These are phyloP conservation scores for Amiota communis DNA, from an alignment of 2,888 invertebrate genomes.

Conservation along the genomic window DNA sequence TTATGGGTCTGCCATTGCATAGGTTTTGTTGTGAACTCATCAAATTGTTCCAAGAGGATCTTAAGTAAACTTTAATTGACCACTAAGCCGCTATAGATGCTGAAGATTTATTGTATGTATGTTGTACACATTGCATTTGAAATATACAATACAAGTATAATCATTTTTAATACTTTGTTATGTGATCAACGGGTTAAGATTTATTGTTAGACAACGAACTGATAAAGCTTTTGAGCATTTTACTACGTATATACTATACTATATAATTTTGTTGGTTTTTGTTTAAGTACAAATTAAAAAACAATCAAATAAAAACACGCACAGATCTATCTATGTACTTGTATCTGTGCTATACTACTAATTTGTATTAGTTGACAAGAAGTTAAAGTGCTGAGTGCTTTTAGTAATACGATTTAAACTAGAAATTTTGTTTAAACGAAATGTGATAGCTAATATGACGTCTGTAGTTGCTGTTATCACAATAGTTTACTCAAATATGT, in stretches of 20 bases:
- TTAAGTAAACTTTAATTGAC: constrained; percentile 23
- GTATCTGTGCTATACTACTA: background rate
- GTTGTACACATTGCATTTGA: too few relatives aligned
- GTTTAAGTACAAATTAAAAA: constrained; percentile 24
- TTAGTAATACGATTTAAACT: background rate
- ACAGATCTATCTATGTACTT: background rate
- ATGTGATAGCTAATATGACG: background rate
- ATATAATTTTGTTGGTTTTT: background rate
- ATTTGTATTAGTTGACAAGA: background rate
- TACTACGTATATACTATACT: background rate
- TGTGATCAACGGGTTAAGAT: too few relatives aligned
- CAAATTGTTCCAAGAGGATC: constrained; percentile 72
- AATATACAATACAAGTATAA: too few relatives aligned
- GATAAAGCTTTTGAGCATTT: constrained; percentile 2
- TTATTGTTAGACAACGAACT: background rate
- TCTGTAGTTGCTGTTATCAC: background rate
- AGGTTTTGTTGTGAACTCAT: constrained; percentile 76
- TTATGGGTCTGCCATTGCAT: constrained; percentile 89
- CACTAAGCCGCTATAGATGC: constrained; percentile 6
- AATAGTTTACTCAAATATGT: background rate
- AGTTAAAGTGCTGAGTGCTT: constrained; percentile 10
- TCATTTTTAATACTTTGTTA: too few relatives aligned
- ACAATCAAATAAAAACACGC: constrained; percentile 23
- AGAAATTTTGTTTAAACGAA: background rate
- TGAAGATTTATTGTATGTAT: background rate